These are phyloP conservation scores for Lasaia peninsularis DNA, from an alignment of 1,140 invertebrate species.

Conservation along the genomic window DNA sequence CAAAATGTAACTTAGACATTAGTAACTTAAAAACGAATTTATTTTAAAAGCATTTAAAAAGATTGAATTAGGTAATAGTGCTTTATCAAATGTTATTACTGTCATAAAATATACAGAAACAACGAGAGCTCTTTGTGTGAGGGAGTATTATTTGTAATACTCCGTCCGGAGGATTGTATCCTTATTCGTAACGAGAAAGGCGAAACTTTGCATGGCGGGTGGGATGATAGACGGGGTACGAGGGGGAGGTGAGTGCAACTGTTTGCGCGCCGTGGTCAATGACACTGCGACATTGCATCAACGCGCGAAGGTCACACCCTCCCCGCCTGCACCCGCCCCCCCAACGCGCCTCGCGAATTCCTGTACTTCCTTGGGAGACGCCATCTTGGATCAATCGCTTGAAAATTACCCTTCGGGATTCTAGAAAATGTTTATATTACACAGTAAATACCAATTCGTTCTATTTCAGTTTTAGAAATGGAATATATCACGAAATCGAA, in stretches of 20 bases:
- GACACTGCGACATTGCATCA: constrained; percentile 74
- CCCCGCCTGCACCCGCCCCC: constrained; percentile 34
- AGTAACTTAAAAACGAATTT: no score
- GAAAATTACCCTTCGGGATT: constrained; percentile 4
- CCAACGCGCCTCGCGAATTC: constrained; percentile 60
- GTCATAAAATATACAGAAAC: not conserved
- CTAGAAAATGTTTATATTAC: not conserved
- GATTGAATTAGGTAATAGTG: no score
- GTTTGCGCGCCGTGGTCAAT: constrained; percentile 69
- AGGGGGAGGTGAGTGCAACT: constrained; percentile 48
- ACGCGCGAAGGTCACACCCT: constrained; percentile 69
- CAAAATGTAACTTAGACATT: no score
- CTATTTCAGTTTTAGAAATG: not conserved
- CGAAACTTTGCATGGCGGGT: constrained; percentile 18
- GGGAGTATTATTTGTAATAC: constrained; percentile 1
- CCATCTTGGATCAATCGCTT: constrained; percentile 67
- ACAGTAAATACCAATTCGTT: no score
- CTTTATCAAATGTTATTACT: no score
- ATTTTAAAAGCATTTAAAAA: no score
- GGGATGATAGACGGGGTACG: constrained; percentile 27
- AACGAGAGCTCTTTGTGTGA: not conserved
- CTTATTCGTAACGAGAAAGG: constrained; percentile 20
- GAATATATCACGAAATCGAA: no score
- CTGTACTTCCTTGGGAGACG: constrained; percentile 64
- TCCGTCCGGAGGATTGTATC: not conserved